Base-by-base conservation (phyloP, 2,797 vertebrate genomes). In the Carduelis carduelis region DNA sequence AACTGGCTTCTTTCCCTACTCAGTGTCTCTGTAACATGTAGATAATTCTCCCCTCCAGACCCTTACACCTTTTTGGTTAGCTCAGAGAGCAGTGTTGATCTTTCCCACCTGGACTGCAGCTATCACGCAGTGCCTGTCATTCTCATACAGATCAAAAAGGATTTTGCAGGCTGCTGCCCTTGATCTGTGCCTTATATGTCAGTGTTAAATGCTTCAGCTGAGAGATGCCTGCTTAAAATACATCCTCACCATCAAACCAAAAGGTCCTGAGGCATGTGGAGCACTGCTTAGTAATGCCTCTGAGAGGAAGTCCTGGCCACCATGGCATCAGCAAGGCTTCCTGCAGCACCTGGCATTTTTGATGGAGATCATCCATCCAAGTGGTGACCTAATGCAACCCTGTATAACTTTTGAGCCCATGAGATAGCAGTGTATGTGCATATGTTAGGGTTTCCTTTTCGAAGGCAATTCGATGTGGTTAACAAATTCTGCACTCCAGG, bases 91-190 rank as follows among this genome's bases (percentile, higher is more conserved):
- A 88, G 32, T 17, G 65, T 53, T 83, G 87, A 83, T 89, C 76
- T 94, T 94, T 87, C 75, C 87, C 91, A 83, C 94, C 79, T 80
- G 76, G 75, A 68, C 82, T 55, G 59, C 72, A 94, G 84, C 84
- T 89, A 95, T 81, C 86, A 90, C 0, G 6, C 60, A 89, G 83
- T 59, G 83, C 84, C 89, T 93, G 91, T 89, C 93, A 94, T 53
- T 71, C 83, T 85, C 75, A 65, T 13, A 57, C 65, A 85, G 71
- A 96, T 89, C 82, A 95, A 87, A 96, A 93, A 77, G 56, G 71
- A 89, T 93, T 93, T 93, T 91, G 81, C 68, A 84, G 57, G 57
- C 61, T 61, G 34, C 41, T 89, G 82, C 74, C 87, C 90, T 92
- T 96, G 86, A 95, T 94, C 72, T 37, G 3, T 41, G 21, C 69